phyloP scores from a whole-genome alignment of 2,888 invertebrate genomes.

The Troilus luridus region DNA sequence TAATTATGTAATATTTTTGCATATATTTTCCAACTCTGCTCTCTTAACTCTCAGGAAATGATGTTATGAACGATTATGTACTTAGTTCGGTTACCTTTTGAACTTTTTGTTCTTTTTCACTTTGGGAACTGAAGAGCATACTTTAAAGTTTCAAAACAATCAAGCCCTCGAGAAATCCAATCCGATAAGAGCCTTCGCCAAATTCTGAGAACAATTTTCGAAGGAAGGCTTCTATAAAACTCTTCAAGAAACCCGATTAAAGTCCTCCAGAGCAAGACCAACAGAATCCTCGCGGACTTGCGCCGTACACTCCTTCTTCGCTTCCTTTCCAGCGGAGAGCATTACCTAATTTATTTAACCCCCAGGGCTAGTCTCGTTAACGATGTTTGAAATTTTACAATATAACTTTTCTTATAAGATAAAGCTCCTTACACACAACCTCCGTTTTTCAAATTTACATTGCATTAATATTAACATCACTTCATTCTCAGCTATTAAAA shows the following conservation, averaged over 20 bases:
- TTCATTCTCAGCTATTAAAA: too few relatives aligned
- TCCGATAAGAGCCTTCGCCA: conserved; percentile 26
- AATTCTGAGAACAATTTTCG: conserved; percentile 33
- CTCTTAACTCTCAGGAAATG: background rate
- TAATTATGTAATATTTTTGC: background rate
- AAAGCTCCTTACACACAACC: background rate
- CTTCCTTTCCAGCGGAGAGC: background rate
- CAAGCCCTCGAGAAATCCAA: background rate
- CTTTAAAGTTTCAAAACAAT: conserved; percentile 19
- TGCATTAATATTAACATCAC: too few relatives aligned
- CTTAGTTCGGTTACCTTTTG: background rate
- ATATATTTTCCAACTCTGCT: background rate
- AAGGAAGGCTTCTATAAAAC: conserved; percentile 13
- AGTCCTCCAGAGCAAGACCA: background rate
- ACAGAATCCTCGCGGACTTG: background rate
- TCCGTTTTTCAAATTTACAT: background rate
- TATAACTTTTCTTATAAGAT: conserved; percentile 7
- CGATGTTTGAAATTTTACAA: background rate
- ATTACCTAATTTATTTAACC: conserved; percentile 27
- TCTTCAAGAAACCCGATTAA: conserved; percentile 41
- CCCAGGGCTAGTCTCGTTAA: background rate
- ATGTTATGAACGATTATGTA: background rate
- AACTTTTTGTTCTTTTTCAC: background rate
- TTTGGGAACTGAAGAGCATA: background rate
- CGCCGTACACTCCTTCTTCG: background rate